Evolutionary conservation across 2,888 invertebrate species (phyloP).

Genomic region (Campopleginae sp.): DNA sequence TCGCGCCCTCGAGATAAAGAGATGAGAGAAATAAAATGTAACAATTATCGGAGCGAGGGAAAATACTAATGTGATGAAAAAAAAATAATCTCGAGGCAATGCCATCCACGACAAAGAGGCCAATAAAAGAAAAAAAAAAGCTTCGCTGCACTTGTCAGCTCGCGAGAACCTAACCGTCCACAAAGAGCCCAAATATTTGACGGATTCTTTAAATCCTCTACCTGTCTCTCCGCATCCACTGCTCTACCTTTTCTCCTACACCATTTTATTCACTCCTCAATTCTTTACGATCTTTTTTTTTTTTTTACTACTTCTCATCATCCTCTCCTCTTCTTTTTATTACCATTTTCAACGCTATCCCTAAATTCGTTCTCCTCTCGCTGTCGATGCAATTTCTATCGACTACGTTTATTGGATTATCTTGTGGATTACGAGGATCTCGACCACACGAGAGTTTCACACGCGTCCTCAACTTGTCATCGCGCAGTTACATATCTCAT

Average conservation of each 20-base stretch:
- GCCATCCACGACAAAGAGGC: constrained; percentile 66
- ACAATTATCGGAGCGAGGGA: constrained; percentile 62
- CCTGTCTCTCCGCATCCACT: constrained; percentile 64
- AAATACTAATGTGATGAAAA: constrained; percentile 57
- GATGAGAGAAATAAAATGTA: constrained; percentile 33
- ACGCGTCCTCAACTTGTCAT: constrained; percentile 55
- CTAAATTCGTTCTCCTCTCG: constrained; percentile 37
- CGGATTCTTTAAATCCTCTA: constrained; percentile 70
- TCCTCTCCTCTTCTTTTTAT: constrained; percentile 16
- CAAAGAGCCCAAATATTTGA: constrained; percentile 68
- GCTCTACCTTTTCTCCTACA: constrained; percentile 55
- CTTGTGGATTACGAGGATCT: constrained; percentile 59
- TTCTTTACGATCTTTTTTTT: neutral
- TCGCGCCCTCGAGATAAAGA: neutral
- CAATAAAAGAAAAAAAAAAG: constrained; percentile 58
- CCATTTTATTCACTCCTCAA: constrained; percentile 35
- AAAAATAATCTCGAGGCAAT: constrained; percentile 54
- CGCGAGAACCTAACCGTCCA: constrained; percentile 62
- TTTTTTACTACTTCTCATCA: neutral
- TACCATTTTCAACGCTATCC: constrained; percentile 28
- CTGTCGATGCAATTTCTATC: constrained; percentile 45
- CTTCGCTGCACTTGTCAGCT: constrained; percentile 70
- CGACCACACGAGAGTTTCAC: constrained; percentile 44
- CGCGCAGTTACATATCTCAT: constrained; percentile 43
- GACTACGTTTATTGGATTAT: constrained; percentile 68